Conservation (phyloP, 2,113 vertebrate genomes). For the Thomomys bottae region DNA sequence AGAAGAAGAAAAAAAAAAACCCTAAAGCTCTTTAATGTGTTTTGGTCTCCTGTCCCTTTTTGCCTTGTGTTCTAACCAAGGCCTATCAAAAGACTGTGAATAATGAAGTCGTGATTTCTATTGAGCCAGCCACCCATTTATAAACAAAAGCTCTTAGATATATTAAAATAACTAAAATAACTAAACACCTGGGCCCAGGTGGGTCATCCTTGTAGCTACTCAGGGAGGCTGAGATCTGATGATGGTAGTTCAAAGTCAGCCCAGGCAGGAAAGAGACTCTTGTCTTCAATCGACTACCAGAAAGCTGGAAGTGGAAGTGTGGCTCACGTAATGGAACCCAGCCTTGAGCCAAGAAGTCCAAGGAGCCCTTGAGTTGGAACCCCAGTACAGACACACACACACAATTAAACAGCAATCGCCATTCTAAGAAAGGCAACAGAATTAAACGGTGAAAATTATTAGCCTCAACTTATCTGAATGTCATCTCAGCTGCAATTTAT, state of each 20-base stretch:
- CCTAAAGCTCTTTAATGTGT: neutral
- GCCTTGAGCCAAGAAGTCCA: no score
- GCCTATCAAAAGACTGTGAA: slow-evolving; percentile 25
- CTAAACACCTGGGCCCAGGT: no score
- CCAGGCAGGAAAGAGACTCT: no score
- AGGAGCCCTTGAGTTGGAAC: no score
- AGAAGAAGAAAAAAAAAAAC: slow-evolving; percentile 37
- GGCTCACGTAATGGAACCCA: no score
- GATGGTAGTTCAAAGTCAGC: no score
- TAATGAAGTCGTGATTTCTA: slow-evolving; percentile 66
- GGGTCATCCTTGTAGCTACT: no score
- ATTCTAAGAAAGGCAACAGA: slow-evolving; percentile 72
- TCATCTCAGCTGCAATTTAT: slow-evolving; percentile 79
- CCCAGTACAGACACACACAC: no score
- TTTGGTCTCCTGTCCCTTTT: neutral
- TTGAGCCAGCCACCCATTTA: slow-evolving; percentile 55
- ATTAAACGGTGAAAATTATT: slow-evolving; percentile 82
- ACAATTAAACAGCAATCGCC: slow-evolving; percentile 34
- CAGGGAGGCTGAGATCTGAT: no score
- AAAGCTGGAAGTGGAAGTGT: no score
- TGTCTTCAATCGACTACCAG: no score
- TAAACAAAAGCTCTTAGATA: slow-evolving; percentile 73
- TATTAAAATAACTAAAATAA: no score
- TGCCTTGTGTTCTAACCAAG: neutral
- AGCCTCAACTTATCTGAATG: slow-evolving; percentile 84